Evolutionary conservation across 1,140 invertebrate genomes (phyloP), one percentile per base, ranked within the genome.

Genomic region (Drosophila nikananu): DNA sequence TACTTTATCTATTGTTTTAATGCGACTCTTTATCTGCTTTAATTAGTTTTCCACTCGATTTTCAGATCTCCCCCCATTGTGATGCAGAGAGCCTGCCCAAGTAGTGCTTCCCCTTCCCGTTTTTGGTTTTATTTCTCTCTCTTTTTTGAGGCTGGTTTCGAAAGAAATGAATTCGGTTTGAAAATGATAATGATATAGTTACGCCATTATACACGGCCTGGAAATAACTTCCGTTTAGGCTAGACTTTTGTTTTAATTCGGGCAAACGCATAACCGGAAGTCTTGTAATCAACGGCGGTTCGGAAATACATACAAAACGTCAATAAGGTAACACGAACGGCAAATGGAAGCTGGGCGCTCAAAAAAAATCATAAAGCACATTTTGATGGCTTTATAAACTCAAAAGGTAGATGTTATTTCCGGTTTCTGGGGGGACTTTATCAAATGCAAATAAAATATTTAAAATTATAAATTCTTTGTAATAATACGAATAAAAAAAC

Each of bases 1-100:
- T 60, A 48, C 30, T 54, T 55, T 66, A 52, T 41, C 77, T 66
- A 90, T 90, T 90, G 86, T 90, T 90, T 84, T 90, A 91, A 90
- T 90, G 82, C 86, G 86, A 70, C 86, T 82, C 81, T 90, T 90
- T 90, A 90, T 90, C 80, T 89, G 86, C 86, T 82, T 90, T 90
- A 90, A 90, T 90, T 90, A 90, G 81, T 90, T 90, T 89, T 84
- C 65, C 78, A 86, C 86, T 89, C 67, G 87, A 83, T 83, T 80
- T 57, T 57, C 54, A 57, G 54, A 57, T 57, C 54, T 57, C 54
- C 54, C 54, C 65, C 83, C 77, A 87, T 87, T 87, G 86, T 90
- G 66, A 90, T 90, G 86, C 81, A 15, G 35, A 57, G 54, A 89
- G 81, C 83, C 86, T 73, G 84, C 61, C 46, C 60, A 41, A 41